A percentile compares a stretch with the other conserved stretches of the same genome.
Conservation (phyloP, 2,888 invertebrate species). For the Synanthedon myopaeformis region DNA sequence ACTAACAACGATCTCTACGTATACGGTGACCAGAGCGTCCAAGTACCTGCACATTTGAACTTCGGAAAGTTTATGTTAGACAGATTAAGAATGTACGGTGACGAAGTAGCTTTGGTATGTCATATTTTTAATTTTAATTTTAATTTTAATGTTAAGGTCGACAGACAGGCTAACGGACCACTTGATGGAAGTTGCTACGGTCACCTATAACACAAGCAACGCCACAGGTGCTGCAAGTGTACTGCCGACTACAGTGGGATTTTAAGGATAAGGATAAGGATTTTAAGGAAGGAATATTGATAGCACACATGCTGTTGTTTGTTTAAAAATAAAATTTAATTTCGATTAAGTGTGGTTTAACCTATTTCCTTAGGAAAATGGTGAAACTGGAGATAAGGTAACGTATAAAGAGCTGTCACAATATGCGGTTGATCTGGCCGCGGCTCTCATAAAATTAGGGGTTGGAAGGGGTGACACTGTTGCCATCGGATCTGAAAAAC, state of each 20-base stretch:
- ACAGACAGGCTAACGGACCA: too few species aligned
- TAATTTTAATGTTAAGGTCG: neutral
- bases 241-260: too few species aligned
- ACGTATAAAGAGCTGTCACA: constrained; percentile 65
- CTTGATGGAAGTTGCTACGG: too few species aligned
- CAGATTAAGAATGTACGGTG: constrained; percentile 16
- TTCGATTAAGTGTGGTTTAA: neutral
- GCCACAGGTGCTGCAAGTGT: too few species aligned
- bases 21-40: constrained; percentile 29
- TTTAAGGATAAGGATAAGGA: too few species aligned
- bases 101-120: constrained; percentile 38
- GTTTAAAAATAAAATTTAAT: too few species aligned
- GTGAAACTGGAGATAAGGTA: constrained; percentile 58
- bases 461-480: constrained; percentile 63
- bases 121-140: neutral
- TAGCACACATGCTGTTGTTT: neutral
- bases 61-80: constrained; percentile 46
- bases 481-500: constrained; percentile 72
- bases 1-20: constrained; percentile 23
- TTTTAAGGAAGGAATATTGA: neutral
- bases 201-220: too few species aligned
- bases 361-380: constrained; percentile 53
- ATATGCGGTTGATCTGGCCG: constrained; percentile 62
- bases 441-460: constrained; percentile 56
- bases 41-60: constrained; percentile 44